Evolutionary conservation across 2,888 invertebrate species (phyloP), one percentile per base, ranked within the genome.

Genomic region (Habrosyne pyritoides): DNA sequence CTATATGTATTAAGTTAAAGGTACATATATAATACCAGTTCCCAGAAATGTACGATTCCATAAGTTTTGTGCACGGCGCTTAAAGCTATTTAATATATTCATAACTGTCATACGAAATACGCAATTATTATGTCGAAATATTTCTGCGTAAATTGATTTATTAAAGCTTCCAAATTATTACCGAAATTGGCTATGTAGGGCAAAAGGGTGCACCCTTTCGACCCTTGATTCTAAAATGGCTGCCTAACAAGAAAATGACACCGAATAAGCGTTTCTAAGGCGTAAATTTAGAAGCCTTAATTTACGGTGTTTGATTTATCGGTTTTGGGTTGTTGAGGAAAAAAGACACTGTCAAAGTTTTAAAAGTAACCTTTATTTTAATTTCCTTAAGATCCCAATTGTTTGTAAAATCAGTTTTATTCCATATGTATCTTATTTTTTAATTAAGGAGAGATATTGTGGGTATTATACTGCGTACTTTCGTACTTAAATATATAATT

Each of bases 141-240:
- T 47, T 21, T 21, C 7, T 21, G 2, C 6, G n/a, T 7, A 28
- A 28, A 18, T 12, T 26, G 30, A 50, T 30, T n/a, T 18, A 50
- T 28, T 50, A 3, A 50, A 26, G n/a, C n/a, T 21, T 12, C 21
- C 21, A 42, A 42, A 42, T 42, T 18, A 42, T 18, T 28, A 18
- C 21, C 14, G 10, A 50, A 50, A 14, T 49, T 30, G 30, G 30
- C n/a, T 24, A 50, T 50, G 30, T 50, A 30, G 18, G 28, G 10
- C 21, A 28, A 50, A 18, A 4, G 28, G 28, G 18, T 21, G 7
- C 42, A 0, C 28, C 28, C 28, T 28, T 50, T 10, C 10, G 10
- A 50, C 28, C 28, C 21, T 50, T 30, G 21, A 28, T 30, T 14
- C 50, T 49, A 10, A 28, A 50, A 50, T 50, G 21, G 10, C 30